Percentiles rank a stretch among this genome's conserved stretches.
Evolutionary conservation across 2,113 vertebrate species (phyloP).

Genomic region (Campylomormyrus numenius): DNA sequence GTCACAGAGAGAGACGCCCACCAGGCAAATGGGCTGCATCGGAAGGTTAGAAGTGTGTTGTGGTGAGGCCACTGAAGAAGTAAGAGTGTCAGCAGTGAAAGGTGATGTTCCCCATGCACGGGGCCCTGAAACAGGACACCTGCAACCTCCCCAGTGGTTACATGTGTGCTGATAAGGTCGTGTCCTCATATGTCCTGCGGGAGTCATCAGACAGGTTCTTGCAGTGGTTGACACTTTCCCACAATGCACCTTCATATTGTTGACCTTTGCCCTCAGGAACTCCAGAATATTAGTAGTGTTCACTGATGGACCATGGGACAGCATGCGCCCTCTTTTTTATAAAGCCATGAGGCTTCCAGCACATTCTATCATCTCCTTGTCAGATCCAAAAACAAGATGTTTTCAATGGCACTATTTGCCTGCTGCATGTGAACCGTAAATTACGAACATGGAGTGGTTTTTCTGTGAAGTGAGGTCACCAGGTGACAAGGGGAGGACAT

Average conservation of each 20-base stretch:
- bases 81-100: background rate
- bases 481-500: background rate
- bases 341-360: background rate
- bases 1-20: conserved; percentile 5
- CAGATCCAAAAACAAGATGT: background rate
- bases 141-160: background rate
- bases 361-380: background rate
- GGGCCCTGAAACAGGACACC: background rate
- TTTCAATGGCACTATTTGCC: background rate
- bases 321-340: background rate
- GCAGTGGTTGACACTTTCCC: background rate
- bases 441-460: background rate
- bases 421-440: background rate
- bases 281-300: background rate
- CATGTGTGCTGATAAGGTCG: background rate
- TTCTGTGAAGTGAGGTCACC: background rate
- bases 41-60: background rate
- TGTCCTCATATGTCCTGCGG: background rate
- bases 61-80: background rate
- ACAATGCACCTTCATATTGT: background rate
- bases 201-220: background rate
- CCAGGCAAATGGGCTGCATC: background rate
- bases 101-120: background rate
- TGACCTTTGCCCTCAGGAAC: background rate
- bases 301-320: background rate